These are phyloP conservation scores for Dimorphilus gyrociliatus DNA, from an alignment of 2,888 invertebrate genomes.

Conservation along the genomic window DNA sequence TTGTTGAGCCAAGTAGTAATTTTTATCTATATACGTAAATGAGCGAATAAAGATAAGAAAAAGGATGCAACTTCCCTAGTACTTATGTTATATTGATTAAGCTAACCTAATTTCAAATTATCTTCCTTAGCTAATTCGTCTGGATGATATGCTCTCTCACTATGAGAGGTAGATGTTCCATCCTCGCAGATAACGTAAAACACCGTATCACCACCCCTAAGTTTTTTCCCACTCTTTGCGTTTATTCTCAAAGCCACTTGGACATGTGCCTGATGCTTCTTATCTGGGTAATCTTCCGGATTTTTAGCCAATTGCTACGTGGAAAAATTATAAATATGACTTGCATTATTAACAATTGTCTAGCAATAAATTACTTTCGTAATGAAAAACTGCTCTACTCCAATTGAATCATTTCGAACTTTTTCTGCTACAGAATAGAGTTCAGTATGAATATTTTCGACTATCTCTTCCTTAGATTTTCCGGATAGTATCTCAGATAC, in stretches of 20 bases:
- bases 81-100: too few species aligned
- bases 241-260: constrained; percentile 79
- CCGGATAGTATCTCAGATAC: constrained; percentile 34
- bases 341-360: too few species aligned
- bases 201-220: constrained; percentile 83
- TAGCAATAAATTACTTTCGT: constrained; percentile 51
- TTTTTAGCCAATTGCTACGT: constrained; percentile 67
- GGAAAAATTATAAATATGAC: constrained; percentile 1
- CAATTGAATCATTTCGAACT: constrained; percentile 50
- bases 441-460: constrained; percentile 65
- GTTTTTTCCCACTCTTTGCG: constrained; percentile 49
- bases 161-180: constrained; percentile 49
- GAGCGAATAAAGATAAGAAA: not conserved
- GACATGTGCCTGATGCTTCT: constrained; percentile 67
- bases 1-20: constrained; percentile 85
- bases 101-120: constrained; percentile 38
- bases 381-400: constrained; percentile 60
- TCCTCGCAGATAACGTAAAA: constrained; percentile 78
- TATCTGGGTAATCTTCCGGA: constrained; percentile 76
- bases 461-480: constrained; percentile 60
- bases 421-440: constrained; percentile 59
- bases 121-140: constrained; percentile 49
- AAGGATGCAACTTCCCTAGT: too few species aligned
- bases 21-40: constrained; percentile 46
- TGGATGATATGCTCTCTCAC: constrained; percentile 80